Evolutionary conservation across 2,797 vertebrate species (phyloP).

Genomic region (Tympanoctomys barrerae): DNA sequence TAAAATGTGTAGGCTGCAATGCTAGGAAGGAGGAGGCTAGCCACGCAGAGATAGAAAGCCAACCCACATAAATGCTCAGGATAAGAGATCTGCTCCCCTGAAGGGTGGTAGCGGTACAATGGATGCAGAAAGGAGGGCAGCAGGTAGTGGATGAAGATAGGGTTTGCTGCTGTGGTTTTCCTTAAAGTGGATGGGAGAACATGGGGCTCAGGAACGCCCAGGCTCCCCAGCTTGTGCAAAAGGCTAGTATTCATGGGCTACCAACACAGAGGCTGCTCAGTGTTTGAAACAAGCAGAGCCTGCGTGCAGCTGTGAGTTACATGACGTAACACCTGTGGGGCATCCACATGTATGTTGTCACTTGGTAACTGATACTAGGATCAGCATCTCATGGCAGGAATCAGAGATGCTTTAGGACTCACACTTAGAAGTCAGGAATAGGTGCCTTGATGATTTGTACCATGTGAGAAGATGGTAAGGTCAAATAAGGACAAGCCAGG

Average conservation of each 20-base stretch:
- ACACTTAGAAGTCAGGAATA: no score
- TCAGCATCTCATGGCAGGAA: neutral
- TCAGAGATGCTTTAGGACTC: neutral
- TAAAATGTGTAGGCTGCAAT: neutral
- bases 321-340: neutral
- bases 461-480: neutral
- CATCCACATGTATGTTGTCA: neutral
- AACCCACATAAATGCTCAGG: fast-evolving
- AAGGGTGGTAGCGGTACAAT: no score
- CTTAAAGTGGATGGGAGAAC: neutral
- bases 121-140: neutral
- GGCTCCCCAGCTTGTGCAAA: neutral
- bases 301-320: no score
- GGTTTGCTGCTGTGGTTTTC: neutral
- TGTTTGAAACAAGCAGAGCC: neutral
- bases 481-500: neutral
- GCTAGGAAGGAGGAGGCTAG: neutral
- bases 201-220: no score
- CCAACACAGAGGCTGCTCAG: neutral
- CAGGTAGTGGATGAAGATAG: neutral
- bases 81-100: neutral
- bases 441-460: neutral
- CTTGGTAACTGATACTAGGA: neutral
- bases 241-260: no score
- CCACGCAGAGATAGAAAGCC: no score